Percentiles rank a stretch among this genome's conserved stretches.
phyloP scores from a whole-genome alignment of 2,888 invertebrate species.

The Bimastos eiseni region DNA sequence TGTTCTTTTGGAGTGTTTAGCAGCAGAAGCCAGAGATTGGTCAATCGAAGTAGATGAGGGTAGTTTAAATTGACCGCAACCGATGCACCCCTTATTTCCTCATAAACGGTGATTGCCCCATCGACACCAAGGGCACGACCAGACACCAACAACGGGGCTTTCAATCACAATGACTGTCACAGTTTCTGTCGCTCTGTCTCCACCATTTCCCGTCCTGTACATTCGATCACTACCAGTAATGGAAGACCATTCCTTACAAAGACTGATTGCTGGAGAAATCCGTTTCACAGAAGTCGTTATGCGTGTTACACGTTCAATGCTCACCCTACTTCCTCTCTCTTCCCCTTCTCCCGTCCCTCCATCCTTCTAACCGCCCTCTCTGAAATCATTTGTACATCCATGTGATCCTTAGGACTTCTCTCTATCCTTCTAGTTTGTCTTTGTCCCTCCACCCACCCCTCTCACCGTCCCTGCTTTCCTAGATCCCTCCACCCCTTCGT shows the following conservation, averaged over 20 bases:
- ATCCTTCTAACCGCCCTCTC: neutral
- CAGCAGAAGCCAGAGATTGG: neutral
- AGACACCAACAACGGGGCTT: neutral
- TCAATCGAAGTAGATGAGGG: neutral
- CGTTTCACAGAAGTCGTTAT: too few relatives aligned
- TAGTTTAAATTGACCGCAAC: neutral
- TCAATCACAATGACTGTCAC: constrained; percentile 1
- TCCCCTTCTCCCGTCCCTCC: too few relatives aligned
- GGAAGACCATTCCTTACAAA: neutral
- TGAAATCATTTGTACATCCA: neutral
- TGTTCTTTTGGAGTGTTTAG: neutral
- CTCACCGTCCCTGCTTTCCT: too few relatives aligned
- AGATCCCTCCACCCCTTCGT: too few relatives aligned
- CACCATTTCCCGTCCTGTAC: neutral
- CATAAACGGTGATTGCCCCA: neutral
- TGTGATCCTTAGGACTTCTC: neutral
- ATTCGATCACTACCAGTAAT: neutral
- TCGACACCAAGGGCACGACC: neutral
- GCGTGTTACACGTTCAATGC: too few relatives aligned
- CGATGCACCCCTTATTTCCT: neutral
- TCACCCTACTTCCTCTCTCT: too few relatives aligned
- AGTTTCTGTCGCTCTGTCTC: neutral
- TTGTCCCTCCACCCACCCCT: too few relatives aligned
- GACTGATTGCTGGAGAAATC: neutral
- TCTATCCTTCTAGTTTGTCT: neutral